Evolutionary conservation across 2,888 invertebrate genomes (phyloP).

Genomic region (Hydropsyche betteni): DNA sequence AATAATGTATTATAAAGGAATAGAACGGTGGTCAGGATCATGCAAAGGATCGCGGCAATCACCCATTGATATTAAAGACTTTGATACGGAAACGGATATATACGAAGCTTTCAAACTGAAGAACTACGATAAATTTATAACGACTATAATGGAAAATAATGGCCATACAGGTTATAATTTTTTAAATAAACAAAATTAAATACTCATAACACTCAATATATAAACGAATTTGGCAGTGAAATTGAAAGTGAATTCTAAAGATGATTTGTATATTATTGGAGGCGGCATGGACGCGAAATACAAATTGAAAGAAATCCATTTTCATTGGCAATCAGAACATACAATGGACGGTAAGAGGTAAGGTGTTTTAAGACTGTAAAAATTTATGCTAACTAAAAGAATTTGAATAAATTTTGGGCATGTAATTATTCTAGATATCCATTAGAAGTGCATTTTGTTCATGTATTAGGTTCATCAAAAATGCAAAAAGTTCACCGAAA

Average conservation of each 20-base stretch:
- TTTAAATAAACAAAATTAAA: too few relatives aligned
- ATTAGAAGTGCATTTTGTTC: conserved; percentile 74
- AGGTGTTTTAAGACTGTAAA: conserved; percentile 52
- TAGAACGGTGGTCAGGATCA: conserved; percentile 44
- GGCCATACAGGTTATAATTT: conserved; percentile 71
- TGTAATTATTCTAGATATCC: conserved; percentile 61
- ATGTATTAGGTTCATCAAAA: conserved; percentile 59
- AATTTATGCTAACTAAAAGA: conserved; percentile 52
- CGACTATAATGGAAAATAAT: conserved; percentile 69
- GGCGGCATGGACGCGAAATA: conserved; percentile 67
- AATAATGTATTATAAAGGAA: too few relatives aligned
- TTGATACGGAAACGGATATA: conserved; percentile 55
- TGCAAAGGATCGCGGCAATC: conserved; percentile 58
- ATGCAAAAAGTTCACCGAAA: conserved; percentile 65
- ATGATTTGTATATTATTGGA: conserved; percentile 65
- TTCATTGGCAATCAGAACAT: conserved; percentile 89
- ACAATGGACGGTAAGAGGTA: conserved; percentile 72
- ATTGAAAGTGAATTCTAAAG: conserved; percentile 60
- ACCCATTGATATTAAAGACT: conserved; percentile 60
- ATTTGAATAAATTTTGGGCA: conserved; percentile 14
- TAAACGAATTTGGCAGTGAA: conserved; percentile 56
- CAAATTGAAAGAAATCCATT: conserved; percentile 78
- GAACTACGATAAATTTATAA: conserved; percentile 65
- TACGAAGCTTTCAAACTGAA: conserved; percentile 66
- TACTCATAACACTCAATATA: too few relatives aligned